Evolutionary conservation across 2,113 vertebrate genomes (phyloP), one percentile per base, ranked within the genome.

Genomic region (Paraplagusia blochii): DNA sequence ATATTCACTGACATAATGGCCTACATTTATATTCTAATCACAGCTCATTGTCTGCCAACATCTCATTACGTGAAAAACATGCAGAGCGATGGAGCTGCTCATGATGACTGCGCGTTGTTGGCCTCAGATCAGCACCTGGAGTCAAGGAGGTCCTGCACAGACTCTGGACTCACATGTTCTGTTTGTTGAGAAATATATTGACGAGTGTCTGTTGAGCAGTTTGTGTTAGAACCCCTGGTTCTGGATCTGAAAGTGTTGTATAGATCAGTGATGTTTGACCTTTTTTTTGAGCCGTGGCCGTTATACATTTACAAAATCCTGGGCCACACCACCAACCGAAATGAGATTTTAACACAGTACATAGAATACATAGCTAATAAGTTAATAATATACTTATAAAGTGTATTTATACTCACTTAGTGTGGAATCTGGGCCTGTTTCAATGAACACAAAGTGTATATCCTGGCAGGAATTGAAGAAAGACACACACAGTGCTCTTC

Each of bases 31-130:
- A 74, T 85, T 83, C 72, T 70, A 79, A 82, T 83, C 56, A 72
- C 56, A 47, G 58, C 58, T 57, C 39, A 44, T 66, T 73, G 68
- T 70, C 60, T 77, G 67, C 76, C 75, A 83, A 69, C 62, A 33
- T 70, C 74, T 85, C 72, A 69, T 86, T 84, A 84, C 43, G 50
- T 73, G 84, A 76, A 62, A 74, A 68, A 61, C 74, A 76, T 76
- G 73, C 67, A 69, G 45, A 76, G 57, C 38, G 61, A 65, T 53
- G 61, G 67, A 81, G 70, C 75, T 78, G 79, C 78, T 79, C 66
- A 39, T 83, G 83, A 87, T 84, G 84, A 85, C 74, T 76, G 45
- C 72, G 74, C 76, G 76, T 79, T 80, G 66, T 79, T 85, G 77
- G 80, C 71, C 53, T 19, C 9, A 44, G 69, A 74, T 83, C 80